These are phyloP conservation scores for Coracias cyanogaster DNA, from an alignment of 2,797 vertebrate genomes.

Conservation along the genomic window DNA sequence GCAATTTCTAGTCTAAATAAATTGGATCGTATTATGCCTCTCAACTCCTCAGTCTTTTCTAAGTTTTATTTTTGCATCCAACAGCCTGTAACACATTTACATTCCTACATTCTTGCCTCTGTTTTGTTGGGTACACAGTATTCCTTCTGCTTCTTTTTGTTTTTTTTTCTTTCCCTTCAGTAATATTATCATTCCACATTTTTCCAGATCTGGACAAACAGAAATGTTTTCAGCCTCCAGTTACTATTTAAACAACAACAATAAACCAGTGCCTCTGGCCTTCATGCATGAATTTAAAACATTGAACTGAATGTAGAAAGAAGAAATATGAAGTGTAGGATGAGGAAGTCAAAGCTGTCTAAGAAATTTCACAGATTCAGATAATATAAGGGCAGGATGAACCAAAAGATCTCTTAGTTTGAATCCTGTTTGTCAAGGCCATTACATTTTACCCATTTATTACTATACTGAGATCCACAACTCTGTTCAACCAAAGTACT, in stretches of 20 bases:
- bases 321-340: neutral
- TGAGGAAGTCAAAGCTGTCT: constrained; percentile 41
- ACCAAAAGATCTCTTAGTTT: neutral
- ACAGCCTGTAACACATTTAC: constrained; percentile 59
- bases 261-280: neutral
- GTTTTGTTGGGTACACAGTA: constrained; percentile 63
- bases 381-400: neutral
- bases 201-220: constrained; percentile 58
- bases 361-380: neutral
- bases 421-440: neutral
- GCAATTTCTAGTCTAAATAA: constrained; percentile 5
- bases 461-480: neutral
- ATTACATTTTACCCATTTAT: neutral
- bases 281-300: constrained; percentile 1
- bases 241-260: neutral
- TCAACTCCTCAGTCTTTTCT: neutral
- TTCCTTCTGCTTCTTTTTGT: neutral
- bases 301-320: neutral
- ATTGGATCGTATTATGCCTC: neutral
- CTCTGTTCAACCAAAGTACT: neutral
- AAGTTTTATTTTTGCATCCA: constrained; percentile 49
- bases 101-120: constrained; percentile 67
- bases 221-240: constrained; percentile 39
- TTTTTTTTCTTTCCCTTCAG: neutral
- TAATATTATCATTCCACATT: constrained; percentile 34